Evolutionary conservation across 2,797 vertebrate genomes (phyloP).

Genomic region (Ctenopoma multispine): DNA sequence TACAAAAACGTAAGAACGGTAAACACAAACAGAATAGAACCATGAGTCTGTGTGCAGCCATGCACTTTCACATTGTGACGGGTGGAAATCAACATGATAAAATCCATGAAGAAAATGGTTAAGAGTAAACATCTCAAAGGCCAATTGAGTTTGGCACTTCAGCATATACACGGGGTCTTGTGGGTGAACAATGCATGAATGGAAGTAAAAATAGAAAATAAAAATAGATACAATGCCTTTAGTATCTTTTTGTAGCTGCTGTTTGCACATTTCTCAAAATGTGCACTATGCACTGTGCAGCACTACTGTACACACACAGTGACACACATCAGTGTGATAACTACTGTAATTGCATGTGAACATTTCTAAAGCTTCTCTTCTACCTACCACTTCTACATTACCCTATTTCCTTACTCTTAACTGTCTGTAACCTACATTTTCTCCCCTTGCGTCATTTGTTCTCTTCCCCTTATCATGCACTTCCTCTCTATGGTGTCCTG

Average conservation of each 20-base stretch:
- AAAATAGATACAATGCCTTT: not conserved
- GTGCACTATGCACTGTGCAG: not conserved
- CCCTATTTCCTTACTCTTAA: not conserved
- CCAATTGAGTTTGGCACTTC: slow-evolving; percentile 69
- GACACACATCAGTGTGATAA: not conserved
- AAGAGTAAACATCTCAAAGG: not conserved
- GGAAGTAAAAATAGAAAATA: slow-evolving; percentile 4
- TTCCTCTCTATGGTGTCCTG: not conserved
- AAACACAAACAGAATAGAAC: slow-evolving; percentile 44
- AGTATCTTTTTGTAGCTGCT: slow-evolving; percentile 34
- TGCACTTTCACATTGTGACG: slow-evolving; percentile 45
- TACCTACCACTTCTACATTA: not conserved
- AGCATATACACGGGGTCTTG: slow-evolving; percentile 13
- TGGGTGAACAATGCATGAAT: not conserved
- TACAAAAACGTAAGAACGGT: slow-evolving; percentile 56
- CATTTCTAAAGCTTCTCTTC: not conserved
- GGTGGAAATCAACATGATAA: slow-evolving; percentile 5
- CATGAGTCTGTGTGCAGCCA: not conserved
- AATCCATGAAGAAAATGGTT: not conserved
- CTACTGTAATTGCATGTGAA: not conserved
- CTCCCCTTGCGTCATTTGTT: not conserved
- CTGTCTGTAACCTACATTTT: not conserved
- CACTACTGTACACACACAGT: not conserved
- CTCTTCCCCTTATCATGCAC: not conserved
- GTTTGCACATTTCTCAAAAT: slow-evolving; percentile 16